Percentiles rank a stretch among this genome's conserved stretches.
These are phyloP conservation scores for Scaptomyza tumidula DNA, from an alignment of 2,888 invertebrate genomes.

Conservation along the genomic window DNA sequence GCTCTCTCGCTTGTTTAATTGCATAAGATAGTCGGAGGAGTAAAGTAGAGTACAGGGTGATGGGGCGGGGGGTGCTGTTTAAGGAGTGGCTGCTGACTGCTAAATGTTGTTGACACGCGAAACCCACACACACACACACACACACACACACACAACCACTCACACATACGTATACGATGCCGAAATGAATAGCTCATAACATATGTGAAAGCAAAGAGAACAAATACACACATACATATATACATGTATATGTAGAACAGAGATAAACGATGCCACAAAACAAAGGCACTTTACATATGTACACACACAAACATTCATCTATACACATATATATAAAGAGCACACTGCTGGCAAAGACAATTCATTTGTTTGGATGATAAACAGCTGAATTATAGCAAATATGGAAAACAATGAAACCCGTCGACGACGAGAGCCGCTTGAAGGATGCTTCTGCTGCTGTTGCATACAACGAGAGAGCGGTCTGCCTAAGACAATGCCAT, in stretches of 20 bases:
- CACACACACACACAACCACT: slow-evolving; percentile 25
- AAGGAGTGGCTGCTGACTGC: slow-evolving; percentile 46
- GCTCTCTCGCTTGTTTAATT: slow-evolving; percentile 63
- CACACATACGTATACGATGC: slow-evolving; percentile 45
- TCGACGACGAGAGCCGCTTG: slow-evolving; percentile 30
- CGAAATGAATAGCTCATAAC: slow-evolving; percentile 71
- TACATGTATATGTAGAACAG: slow-evolving; percentile 9
- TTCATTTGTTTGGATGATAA: slow-evolving; percentile 77
- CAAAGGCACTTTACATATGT: slow-evolving; percentile 53
- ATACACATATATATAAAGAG: slow-evolving; percentile 17
- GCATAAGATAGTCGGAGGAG: slow-evolving; percentile 52
- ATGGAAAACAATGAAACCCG: slow-evolving; percentile 64
- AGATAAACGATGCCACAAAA: slow-evolving; percentile 52
- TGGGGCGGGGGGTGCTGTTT: not conserved
- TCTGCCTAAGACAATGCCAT: slow-evolving; percentile 50
- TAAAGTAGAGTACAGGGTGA: not conserved
- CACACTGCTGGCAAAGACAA: slow-evolving; percentile 66
- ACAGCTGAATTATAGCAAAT: slow-evolving; percentile 74
- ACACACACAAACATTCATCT: slow-evolving; percentile 3
- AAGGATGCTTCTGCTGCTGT: slow-evolving; percentile 38
- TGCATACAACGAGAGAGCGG: not conserved
- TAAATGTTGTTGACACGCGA: slow-evolving; percentile 74
- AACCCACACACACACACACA: slow-evolving; percentile 36
- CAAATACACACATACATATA: slow-evolving; percentile 31
- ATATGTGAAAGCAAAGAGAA: slow-evolving; percentile 54